Base-by-base conservation (phyloP, 2,888 invertebrate genomes). In the Cepaea hortensis region DNA sequence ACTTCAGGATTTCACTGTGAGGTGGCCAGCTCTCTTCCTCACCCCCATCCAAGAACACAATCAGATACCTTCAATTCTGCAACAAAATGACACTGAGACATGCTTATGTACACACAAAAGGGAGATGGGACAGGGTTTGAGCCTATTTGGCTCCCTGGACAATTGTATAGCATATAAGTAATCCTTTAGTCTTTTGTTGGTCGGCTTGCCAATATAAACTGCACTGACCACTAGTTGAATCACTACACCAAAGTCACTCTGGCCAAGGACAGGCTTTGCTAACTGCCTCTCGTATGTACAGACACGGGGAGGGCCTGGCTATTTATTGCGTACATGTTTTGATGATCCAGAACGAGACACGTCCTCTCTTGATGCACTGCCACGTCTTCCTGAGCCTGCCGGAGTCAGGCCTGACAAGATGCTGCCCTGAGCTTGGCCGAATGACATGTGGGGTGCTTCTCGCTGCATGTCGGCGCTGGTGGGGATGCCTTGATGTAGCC, bases 401-500 rank as follows among this genome's bases (percentile, higher is more conserved):
- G 86, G 91, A 79, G 62, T 88, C 70, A 86, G 61, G 23, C 86
- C 87, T 72, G 87, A 83, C 84, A 87, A 89, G n/a, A 92, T 90
- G 86, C 91, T 90, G 85, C 90, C 90, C 50, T 91, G 90, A 88
- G 85, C 81, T 70, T 91, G 92, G 20, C 90, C 90, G 15, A 92
- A 90, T 7, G 93, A 91, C 87, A 93, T 90, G 48, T 93, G 91
- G 6, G 92, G 91, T 55, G 89, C 90, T 81, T 93, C 92, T 9
- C 92, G 89, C 86, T 89, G 90, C 84, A 91, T 85, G 76, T 93
- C 93, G 46, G 92, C 88, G 46, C 89, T 91, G 18, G 93, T 92
- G 15, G 94, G 93, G 68, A 93, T 92, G 61, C 94, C 94, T 46
- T 93, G 90, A 87, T 94, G 94, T 18, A 94, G 90, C 23, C 93